Evolutionary conservation across 2,113 vertebrate species (phyloP).

Genomic region (Malurus cyaneus): DNA sequence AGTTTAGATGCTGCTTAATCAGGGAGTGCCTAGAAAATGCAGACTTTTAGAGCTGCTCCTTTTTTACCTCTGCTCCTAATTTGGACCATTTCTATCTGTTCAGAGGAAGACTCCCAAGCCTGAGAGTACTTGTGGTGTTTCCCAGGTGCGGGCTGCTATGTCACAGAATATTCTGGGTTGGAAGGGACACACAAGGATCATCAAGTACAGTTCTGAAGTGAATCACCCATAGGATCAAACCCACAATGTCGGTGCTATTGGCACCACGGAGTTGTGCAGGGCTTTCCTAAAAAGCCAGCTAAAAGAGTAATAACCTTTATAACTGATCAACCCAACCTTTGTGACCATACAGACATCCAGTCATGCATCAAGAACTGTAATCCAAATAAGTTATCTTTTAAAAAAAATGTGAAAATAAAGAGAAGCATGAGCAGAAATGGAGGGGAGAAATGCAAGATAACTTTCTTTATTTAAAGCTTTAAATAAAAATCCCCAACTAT

Average conservation of each 20-base stretch:
- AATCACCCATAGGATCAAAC: neutral
- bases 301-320: neutral
- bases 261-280: neutral
- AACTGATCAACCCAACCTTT: neutral
- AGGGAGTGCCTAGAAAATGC: neutral
- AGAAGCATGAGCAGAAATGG: neutral
- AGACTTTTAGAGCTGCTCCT: neutral
- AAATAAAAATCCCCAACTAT: neutral
- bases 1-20: neutral
- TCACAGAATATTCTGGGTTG: neutral
- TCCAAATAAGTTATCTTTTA: neutral
- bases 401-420: neutral
- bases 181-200: neutral
- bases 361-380: neutral
- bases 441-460: neutral
- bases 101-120: neutral
- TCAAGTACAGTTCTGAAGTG: neutral
- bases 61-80: neutral
- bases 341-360: neutral
- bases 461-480: neutral
- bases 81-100: neutral
- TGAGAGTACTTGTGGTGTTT: rapidly evolving
- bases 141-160: neutral
- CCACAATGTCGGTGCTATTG: neutral
- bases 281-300: neutral